These are phyloP conservation scores for Hyperoplus immaculatus DNA, from an alignment of 2,797 vertebrate genomes.

Conservation along the genomic window DNA sequence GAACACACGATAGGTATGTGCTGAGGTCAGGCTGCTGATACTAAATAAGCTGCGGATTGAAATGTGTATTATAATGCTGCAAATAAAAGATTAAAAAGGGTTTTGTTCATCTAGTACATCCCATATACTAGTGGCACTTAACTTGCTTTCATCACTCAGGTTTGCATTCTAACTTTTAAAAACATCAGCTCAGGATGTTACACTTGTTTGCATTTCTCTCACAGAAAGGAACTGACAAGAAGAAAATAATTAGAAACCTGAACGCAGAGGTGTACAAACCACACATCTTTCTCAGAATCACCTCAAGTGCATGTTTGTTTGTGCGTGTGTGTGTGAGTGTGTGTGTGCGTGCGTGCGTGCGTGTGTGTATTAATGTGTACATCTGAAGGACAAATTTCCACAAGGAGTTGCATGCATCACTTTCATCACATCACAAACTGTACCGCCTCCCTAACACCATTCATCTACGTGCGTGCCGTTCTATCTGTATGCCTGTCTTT, in stretches of 20 bases:
- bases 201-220: constrained; percentile 32
- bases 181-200: constrained; percentile 16
- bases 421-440: constrained; percentile 19
- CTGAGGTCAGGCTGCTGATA: background rate
- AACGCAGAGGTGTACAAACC: constrained; percentile 43
- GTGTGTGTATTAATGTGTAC: background rate
- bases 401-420: constrained; percentile 8
- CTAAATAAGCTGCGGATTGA: background rate
- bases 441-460: constrained; percentile 14
- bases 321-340: background rate
- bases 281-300: constrained; percentile 21
- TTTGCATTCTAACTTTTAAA: too few relatives aligned
- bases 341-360: background rate
- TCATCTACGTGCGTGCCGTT: background rate
- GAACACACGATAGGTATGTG: background rate
- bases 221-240: constrained; percentile 17
- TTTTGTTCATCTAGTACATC: too few relatives aligned
- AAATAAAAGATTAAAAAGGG: background rate
- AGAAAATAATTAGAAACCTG: constrained; percentile 28
- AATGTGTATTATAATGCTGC: constrained; percentile 4
- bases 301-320: background rate
- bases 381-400: constrained; percentile 24
- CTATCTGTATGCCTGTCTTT: background rate
- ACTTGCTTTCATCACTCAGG: background rate
- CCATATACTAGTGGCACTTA: background rate